Percentiles rank a stretch among this genome's conserved stretches.
Evolutionary conservation across 2,888 invertebrate genomes (phyloP).

Genomic region (Metellina segmentata): DNA sequence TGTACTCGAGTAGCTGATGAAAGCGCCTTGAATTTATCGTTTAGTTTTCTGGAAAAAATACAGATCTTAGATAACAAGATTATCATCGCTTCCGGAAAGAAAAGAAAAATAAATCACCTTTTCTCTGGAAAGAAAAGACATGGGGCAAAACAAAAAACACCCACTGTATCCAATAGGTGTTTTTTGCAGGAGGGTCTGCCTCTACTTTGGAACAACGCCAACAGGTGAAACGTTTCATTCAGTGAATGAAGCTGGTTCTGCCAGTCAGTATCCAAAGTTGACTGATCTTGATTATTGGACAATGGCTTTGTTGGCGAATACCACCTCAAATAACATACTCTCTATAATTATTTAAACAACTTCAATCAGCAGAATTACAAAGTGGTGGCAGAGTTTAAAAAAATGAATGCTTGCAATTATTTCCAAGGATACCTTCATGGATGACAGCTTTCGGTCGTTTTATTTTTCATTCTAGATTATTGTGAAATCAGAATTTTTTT

Average conservation of each 20-base stretch:
- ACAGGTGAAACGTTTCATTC: conserved; percentile 47
- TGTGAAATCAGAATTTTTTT: not conserved
- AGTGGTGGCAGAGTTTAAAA: not conserved
- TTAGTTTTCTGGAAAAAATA: not conserved
- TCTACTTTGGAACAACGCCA: conserved; percentile 41
- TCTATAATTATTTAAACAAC: too few species aligned
- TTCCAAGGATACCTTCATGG: not conserved
- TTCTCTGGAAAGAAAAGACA: not conserved
- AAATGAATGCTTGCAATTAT: not conserved
- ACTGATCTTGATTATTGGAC: not conserved
- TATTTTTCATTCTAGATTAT: not conserved
- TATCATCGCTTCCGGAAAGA: not conserved
- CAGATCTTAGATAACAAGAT: not conserved
- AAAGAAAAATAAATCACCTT: not conserved
- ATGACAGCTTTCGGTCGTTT: not conserved
- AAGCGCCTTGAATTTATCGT: not conserved
- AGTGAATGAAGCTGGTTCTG: conserved; percentile 1
- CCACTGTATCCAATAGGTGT: conserved; percentile 8
- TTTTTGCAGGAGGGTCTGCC: conserved; percentile 8
- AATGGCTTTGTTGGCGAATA: not conserved
- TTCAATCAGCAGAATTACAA: not conserved
- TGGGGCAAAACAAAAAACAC: not conserved
- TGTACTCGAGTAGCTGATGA: not conserved
- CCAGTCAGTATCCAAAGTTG: not conserved
- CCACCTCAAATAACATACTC: too few species aligned